Evolutionary conservation across 1,140 invertebrate genomes (phyloP), one percentile per base, ranked within the genome.

Genomic region (Archegozetes longisetosus): DNA sequence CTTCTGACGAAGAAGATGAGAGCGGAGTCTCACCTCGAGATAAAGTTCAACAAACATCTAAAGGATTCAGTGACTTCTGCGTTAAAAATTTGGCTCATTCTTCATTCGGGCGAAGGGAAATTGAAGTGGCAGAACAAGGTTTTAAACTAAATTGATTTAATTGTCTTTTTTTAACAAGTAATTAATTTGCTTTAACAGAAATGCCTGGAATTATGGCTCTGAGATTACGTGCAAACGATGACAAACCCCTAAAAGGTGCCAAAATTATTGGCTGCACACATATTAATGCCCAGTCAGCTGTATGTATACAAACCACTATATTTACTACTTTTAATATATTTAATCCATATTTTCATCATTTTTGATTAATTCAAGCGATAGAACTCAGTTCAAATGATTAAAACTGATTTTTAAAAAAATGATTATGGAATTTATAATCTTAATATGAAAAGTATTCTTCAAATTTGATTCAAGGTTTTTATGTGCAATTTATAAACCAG

Each of bases 121-220:
- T 98, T 66, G 92, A 97, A 75, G 95, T 97, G 64, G 92, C 92
- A n/a, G 92, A 98, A 69, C 92, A 95, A 76, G 83, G 83, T 84
- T 70, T 66, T 60, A 52, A 54, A 22, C 40, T 28, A 17, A 25
- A 29, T 51, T 25, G n/a, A 3, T 58, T 28, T 22, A 28, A 46
- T 27, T 20, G 24, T 32, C n/a, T 49, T 23, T 57, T 48, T 57
- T 57, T 26, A 12, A 22, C 27, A 22, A 22, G 12, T 27, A 22
- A 3, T 53, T 53, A 12, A 24, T 52, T 49, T 58, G 48, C 53
- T 61, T 46, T 69, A 71, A 22, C 69, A 81, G 93, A 97, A 77
- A 97, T 97, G 93, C 90, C 92, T 0, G 93, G 93, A 2, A 90
- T 97, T 55, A 90, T 97, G 80, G 90, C 92, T 0, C 72, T 98